A percentile compares a stretch with the other conserved stretches of the same genome.
These are phyloP conservation scores for Trichopoda pennipes DNA, from an alignment of 2,888 invertebrate species.

Conservation along the genomic window DNA sequence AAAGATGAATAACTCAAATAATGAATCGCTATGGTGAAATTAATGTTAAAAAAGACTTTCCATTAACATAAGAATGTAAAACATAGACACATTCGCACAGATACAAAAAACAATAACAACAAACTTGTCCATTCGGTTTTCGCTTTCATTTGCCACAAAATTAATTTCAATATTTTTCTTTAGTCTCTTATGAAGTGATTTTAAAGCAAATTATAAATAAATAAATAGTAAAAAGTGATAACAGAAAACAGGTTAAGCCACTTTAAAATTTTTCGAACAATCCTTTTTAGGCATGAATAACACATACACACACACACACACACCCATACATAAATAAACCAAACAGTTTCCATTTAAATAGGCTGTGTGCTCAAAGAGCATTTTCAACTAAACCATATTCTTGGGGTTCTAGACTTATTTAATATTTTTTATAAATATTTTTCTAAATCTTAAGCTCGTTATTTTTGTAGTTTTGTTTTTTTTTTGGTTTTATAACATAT, in stretches of 20 bases:
- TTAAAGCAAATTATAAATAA: constrained; percentile 20
- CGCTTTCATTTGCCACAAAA: constrained; percentile 54
- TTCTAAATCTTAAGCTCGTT: no score
- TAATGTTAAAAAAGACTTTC: constrained; percentile 26
- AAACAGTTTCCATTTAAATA: background rate
- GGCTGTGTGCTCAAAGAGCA: background rate
- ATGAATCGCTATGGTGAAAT: no score
- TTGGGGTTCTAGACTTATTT: constrained; percentile 1
- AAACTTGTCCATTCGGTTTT: constrained; percentile 65
- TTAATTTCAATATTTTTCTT: background rate
- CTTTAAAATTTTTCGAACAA: constrained; percentile 37
- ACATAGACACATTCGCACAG: background rate
- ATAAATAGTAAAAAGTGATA: constrained; percentile 25
- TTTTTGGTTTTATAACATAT: no score
- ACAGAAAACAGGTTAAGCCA: constrained; percentile 56
- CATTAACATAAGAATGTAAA: background rate
- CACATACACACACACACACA: constrained; percentile 1
- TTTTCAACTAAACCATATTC: no score
- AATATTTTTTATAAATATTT: background rate
- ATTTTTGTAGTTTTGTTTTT: no score
- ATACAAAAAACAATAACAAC: background rate
- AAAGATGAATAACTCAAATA: no score
- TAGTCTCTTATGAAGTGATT: constrained; percentile 33
- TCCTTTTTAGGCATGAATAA: constrained; percentile 33
- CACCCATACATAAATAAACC: no score